Percentiles rank a stretch among this genome's conserved stretches.
These are phyloP conservation scores for Hippocampus zosterae DNA, from an alignment of 2,113 vertebrate genomes.

Conservation along the genomic window DNA sequence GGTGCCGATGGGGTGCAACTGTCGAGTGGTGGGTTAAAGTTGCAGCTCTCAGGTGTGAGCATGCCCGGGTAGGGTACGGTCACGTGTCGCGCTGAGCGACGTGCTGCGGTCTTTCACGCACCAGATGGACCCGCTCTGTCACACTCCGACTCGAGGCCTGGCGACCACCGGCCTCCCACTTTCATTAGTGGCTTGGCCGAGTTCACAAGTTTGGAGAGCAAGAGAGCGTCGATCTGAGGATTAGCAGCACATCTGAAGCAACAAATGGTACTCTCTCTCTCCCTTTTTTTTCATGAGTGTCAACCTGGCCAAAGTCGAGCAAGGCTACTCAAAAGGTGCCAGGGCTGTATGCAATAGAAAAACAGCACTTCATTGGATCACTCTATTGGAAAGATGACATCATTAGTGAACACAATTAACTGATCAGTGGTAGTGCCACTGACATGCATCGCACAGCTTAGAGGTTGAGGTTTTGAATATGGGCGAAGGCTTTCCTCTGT, in stretches of 20 bases:
- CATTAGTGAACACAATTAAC: background rate
- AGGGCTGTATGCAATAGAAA: background rate
- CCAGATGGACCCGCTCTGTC: constrained; percentile 72
- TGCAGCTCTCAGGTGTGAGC: constrained; percentile 46
- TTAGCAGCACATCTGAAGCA: constrained; percentile 73
- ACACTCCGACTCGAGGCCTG: constrained; percentile 70
- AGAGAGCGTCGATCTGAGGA: constrained; percentile 73
- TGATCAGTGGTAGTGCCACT: background rate
- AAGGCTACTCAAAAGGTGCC: background rate
- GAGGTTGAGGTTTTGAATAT: background rate
- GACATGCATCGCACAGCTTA: background rate
- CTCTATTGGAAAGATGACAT: background rate
- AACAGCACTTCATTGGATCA: background rate
- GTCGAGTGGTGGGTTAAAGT: constrained; percentile 7
- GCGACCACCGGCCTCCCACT: constrained; percentile 68
- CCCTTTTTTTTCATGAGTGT: constrained; percentile 24
- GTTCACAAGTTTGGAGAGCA: constrained; percentile 65
- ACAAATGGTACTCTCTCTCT: constrained; percentile 65
- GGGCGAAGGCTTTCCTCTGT: background rate
- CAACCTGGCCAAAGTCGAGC: constrained; percentile 53
- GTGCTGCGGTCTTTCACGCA: constrained; percentile 70
- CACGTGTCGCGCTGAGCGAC: constrained; percentile 39
- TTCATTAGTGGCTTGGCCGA: constrained; percentile 74
- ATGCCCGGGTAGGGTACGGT: constrained; percentile 13
- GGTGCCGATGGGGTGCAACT: constrained; percentile 22